Base-by-base conservation (phyloP, 2,888 invertebrate genomes). In the Trichogramma evanescens region DNA sequence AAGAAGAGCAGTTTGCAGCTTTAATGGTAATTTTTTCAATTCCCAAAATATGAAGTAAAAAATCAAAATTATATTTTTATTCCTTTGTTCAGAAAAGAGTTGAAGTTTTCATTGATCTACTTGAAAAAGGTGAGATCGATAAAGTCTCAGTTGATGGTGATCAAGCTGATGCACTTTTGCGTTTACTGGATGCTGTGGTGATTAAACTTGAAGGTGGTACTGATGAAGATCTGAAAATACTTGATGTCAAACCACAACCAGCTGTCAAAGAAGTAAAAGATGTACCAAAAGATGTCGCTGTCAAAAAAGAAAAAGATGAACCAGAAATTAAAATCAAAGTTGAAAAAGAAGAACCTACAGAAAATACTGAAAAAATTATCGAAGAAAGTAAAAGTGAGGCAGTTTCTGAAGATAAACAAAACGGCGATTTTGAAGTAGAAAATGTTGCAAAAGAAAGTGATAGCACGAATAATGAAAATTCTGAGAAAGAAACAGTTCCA, bases 121-220 rank as follows among this genome's bases (percentile, higher is more conserved):
- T 97, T 54, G 85, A 88, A 2, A 81, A 81, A 46, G 88, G 85
- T 3, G 85, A 87, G 68, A 82, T 97, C 52, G 88, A 89, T 62
- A 85, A 83, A 67, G 87, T 93, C 0, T 83, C 88, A 2, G 86
- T 97, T 1, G 98, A 99, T 74, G 88, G 91, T 46, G 89, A 89
- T 58, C 91, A 93, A 76, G 85, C 88, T 0, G 90, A 89, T 57
- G 85, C 88, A 60, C 80, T 99, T 56, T 84, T 97, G 54, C 88
- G 90, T 67, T 81, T 99, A 7, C 83, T 99, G 61, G 99, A 99
- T 78, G 92, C 96, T 58, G 96, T 95, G 49, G 98, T 99, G 5
- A 95, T 99, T 65, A 92, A 94, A 77, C 81, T 99, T 50, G 98
- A 99, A 80, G 98, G 96, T 26, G 93, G 93, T 1, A 87, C 87